Evolutionary conservation across 2,888 invertebrate species (phyloP), one percentile per base, ranked within the genome.

Genomic region (Nebria brevicollis): DNA sequence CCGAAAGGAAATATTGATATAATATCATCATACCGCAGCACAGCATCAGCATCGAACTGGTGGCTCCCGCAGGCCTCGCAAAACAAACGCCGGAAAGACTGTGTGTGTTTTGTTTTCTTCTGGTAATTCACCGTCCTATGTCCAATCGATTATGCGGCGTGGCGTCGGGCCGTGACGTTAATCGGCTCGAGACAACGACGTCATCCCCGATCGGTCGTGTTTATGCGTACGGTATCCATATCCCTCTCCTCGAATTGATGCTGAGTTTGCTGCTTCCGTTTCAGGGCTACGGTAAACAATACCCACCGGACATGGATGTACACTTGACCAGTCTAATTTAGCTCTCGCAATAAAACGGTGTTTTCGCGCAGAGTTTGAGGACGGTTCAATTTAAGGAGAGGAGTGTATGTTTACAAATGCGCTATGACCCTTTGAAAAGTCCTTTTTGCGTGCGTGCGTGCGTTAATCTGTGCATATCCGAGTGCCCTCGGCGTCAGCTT

Each of bases 1-100:
- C 70, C 70, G 82, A 83, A 82, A 81, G 82, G 82, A 84, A 83
- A 84, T 84, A 84, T 84, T 84, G 84, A 84, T 84, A 83, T 84
- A 83, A 84, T 84, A 84, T 84, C 82, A 78, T 25, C 70, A 25
- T 70, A 20, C 20, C 54, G 54, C 54, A 54, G 7, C 54, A 13
- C 13, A 13, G 54, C 54, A 54, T 8, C 54, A 54, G 54, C 54
- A 54, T 54, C 54, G 75, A 83, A 82, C 82, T 82, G 83, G 82
- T 75, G 80, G 80, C 78, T 81, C 72, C 81, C 82, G 77, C 82
- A 77, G 82, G 79, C 10, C 72, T 83, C 81, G 81, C 83, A 81
- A 83, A 83, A 83, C 83, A 82, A 84, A 83, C 84, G 65, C 11
- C 54, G 13, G 54, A 54, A 77, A 75, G 78, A 64, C 82, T 11